phyloP scores from a whole-genome alignment of 2,888 invertebrate genomes.

The Anticlea derivata region DNA sequence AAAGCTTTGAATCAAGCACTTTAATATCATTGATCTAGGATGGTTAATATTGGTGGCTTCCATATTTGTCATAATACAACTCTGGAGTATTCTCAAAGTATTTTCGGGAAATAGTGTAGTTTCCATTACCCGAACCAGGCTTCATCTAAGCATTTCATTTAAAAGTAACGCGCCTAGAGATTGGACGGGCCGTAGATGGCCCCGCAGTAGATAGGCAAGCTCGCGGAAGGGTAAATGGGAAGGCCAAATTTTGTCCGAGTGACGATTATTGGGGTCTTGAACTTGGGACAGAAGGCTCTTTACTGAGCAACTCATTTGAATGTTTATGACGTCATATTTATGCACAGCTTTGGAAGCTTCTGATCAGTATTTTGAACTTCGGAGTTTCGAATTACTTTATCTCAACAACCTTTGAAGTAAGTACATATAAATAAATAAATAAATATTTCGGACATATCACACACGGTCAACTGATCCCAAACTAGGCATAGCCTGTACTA shows the following conservation, averaged over 20 bases:
- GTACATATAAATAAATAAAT: too few species aligned
- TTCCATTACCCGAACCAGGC: constrained; percentile 20
- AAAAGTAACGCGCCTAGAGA: constrained; percentile 61
- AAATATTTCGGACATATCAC: too few species aligned
- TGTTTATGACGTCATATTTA: constrained; percentile 39
- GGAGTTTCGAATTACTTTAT: too few species aligned
- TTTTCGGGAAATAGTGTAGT: background rate
- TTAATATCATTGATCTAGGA: too few species aligned
- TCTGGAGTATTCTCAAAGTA: background rate
- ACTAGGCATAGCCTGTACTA: too few species aligned
- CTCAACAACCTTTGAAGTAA: too few species aligned
- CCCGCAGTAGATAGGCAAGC: constrained; percentile 6
- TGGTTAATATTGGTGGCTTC: too few species aligned
- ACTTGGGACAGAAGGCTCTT: constrained; percentile 50
- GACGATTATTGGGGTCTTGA: constrained; percentile 60
- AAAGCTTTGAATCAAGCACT: too few species aligned
- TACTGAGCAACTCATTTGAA: constrained; percentile 42
- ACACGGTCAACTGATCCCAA: too few species aligned
- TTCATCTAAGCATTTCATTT: constrained; percentile 55
- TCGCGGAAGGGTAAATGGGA: constrained; percentile 61
- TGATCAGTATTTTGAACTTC: background rate
- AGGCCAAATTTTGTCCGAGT: constrained; percentile 60
- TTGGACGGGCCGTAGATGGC: constrained; percentile 48
- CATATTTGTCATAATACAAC: too few species aligned
- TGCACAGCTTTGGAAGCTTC: background rate